These are phyloP conservation scores for Parelbella ahira DNA, from an alignment of 2,888 invertebrate genomes.

Conservation along the genomic window DNA sequence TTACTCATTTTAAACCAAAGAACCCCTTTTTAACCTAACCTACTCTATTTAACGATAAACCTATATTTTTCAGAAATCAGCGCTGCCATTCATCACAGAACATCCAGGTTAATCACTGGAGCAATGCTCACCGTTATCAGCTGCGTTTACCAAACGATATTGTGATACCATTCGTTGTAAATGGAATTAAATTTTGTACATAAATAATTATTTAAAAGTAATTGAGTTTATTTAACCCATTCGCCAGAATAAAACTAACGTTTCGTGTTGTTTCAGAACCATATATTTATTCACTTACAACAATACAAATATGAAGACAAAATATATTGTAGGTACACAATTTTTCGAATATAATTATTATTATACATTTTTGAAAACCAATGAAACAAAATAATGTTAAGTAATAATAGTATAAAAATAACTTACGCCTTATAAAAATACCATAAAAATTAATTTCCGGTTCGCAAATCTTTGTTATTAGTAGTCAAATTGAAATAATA, in stretches of 20 bases:
- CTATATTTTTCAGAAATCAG: slow-evolving; percentile 56
- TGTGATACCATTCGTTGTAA: slow-evolving; percentile 33
- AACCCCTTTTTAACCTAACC: no score
- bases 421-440: slow-evolving; percentile 17
- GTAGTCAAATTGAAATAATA: slow-evolving; percentile 1
- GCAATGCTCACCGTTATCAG: slow-evolving; percentile 27
- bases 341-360: slow-evolving; percentile 11
- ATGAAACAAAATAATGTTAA: slow-evolving; percentile 15
- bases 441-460: slow-evolving; percentile 11
- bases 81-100: slow-evolving; percentile 40
- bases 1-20: no score
- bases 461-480: neutral
- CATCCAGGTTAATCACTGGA: slow-evolving; percentile 33
- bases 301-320: slow-evolving; percentile 24
- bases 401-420: slow-evolving; percentile 24
- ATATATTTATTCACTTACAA: slow-evolving; percentile 19
- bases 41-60: no score
- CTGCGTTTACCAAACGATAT: slow-evolving; percentile 28
- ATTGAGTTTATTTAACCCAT: no score
- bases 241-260: no score
- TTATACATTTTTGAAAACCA: slow-evolving; percentile 18
- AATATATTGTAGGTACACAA: slow-evolving; percentile 18
- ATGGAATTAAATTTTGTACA: slow-evolving; percentile 32
- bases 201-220: slow-evolving; percentile 28
- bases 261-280: slow-evolving; percentile 6